phyloP scores from a whole-genome alignment of 2,113 vertebrate species.

The Chloroceryle aenea region DNA sequence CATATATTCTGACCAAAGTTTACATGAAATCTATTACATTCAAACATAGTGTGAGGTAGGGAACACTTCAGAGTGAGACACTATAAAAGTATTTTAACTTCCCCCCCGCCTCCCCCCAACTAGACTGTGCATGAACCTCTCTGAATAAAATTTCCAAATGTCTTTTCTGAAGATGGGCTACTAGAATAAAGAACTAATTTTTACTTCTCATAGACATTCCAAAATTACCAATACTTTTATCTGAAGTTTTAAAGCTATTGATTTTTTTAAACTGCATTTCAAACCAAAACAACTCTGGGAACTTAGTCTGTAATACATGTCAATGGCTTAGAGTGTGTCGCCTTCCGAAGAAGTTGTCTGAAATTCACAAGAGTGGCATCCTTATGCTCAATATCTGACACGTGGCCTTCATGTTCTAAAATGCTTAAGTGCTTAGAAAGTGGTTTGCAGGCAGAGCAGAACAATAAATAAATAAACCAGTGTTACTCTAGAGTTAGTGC shows the following conservation, averaged over 20 bases:
- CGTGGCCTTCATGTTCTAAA: neutral
- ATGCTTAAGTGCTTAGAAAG: constrained; percentile 3
- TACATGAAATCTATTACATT: neutral
- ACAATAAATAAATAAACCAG: constrained; percentile 57
- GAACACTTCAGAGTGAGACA: neutral
- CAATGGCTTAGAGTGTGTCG: neutral
- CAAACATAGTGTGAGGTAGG: neutral
- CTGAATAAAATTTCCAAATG: neutral
- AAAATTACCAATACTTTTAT: neutral
- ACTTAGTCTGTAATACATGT: neutral
- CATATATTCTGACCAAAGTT: neutral
- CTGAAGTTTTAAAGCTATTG: neutral
- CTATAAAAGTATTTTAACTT: neutral
- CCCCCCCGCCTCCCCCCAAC: too few relatives aligned
- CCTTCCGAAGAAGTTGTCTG: neutral
- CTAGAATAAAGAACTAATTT: neutral
- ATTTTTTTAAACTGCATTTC: neutral
- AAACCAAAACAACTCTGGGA: neutral
- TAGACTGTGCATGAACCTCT: neutral
- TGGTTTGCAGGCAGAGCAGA: neutral
- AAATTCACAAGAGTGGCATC: constrained; percentile 6
- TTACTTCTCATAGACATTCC: neutral
- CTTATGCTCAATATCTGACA: neutral
- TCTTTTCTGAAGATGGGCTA: neutral
- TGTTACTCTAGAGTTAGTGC: constrained; percentile 40